These are phyloP conservation scores for Athene noctua DNA, from an alignment of 2,113 vertebrate genomes.

Conservation along the genomic window DNA sequence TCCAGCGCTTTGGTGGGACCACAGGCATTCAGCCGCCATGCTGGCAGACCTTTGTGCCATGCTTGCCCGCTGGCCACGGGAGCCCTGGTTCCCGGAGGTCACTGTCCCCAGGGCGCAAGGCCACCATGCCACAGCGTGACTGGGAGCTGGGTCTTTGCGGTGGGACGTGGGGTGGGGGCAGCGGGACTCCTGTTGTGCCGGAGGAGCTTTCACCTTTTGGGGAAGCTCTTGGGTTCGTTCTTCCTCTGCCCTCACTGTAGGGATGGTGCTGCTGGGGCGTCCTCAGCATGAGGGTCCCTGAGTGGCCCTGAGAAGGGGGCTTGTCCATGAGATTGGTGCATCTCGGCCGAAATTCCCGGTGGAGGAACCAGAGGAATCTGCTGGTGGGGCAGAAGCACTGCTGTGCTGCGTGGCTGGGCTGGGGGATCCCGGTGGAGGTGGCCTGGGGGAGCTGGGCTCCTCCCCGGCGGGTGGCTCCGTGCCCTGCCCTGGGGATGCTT, in stretches of 20 bases:
- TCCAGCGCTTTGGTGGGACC: conserved; percentile 57
- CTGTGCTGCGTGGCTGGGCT: not conserved
- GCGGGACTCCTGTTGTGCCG: fast-evolving
- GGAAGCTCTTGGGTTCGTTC: not conserved
- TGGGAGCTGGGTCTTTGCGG: not conserved
- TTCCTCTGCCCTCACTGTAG: not conserved
- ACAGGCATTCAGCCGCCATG: not conserved
- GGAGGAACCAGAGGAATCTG: not conserved
- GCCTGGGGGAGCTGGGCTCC: fast-evolving
- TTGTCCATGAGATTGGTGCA: fast-evolving
- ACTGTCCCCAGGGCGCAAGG: not conserved
- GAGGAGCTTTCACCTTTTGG: not conserved
- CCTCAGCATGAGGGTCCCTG: fast-evolving
- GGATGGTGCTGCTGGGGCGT: not conserved
- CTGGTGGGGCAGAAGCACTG: not conserved
- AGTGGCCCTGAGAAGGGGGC: not conserved
- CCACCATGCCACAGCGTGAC: fast-evolving
- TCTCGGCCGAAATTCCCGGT: not conserved
- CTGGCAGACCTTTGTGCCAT: conserved; percentile 2
- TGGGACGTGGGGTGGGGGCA: too few relatives aligned
- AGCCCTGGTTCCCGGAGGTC: not conserved
- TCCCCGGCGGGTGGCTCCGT: fast-evolving
- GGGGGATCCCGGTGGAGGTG: not conserved
- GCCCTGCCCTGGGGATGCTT: not conserved
- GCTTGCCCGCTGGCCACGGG: not conserved